phyloP scores from a whole-genome alignment of 2,888 invertebrate genomes.

The Eledone cirrhosa region DNA sequence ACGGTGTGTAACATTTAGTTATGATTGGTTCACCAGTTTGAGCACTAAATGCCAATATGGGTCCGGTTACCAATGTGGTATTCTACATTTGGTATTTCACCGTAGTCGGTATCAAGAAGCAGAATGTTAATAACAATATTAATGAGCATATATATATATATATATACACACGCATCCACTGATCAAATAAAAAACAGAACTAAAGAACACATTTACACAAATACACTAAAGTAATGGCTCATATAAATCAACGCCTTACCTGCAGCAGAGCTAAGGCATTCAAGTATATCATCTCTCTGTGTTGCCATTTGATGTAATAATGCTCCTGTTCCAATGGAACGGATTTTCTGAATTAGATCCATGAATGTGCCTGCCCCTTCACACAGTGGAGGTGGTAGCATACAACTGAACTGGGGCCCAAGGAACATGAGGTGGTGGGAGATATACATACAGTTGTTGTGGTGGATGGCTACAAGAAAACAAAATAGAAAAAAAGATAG shows the following conservation, averaged over 20 bases:
- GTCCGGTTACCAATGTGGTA: too few species aligned
- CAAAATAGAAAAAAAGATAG: conserved; percentile 31
- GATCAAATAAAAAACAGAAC: background rate
- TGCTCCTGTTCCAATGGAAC: conserved; percentile 76
- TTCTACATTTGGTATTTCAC: too few species aligned
- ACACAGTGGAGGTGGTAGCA: conserved; percentile 71
- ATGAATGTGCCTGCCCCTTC: conserved; percentile 74
- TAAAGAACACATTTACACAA: background rate
- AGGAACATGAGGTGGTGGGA: conserved; percentile 78
- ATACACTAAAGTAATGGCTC: background rate
- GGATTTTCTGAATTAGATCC: conserved; percentile 76
- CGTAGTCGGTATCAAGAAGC: too few species aligned
- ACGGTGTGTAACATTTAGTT: too few species aligned
- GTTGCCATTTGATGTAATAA: conserved; percentile 79
- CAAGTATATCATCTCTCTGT: conserved; percentile 80
- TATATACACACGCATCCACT: too few species aligned
- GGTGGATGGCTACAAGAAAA: conserved; percentile 66
- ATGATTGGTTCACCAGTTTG: too few species aligned
- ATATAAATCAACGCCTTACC: conserved; percentile 69
- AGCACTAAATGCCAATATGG: too few species aligned
- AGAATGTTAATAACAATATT: too few species aligned
- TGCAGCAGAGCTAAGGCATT: conserved; percentile 77
- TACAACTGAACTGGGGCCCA: conserved; percentile 75
- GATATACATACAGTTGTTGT: conserved; percentile 92
- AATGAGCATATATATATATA: background rate